Conservation (phyloP, 2,888 invertebrate genomes). For the Drosophila cracens region DNA sequence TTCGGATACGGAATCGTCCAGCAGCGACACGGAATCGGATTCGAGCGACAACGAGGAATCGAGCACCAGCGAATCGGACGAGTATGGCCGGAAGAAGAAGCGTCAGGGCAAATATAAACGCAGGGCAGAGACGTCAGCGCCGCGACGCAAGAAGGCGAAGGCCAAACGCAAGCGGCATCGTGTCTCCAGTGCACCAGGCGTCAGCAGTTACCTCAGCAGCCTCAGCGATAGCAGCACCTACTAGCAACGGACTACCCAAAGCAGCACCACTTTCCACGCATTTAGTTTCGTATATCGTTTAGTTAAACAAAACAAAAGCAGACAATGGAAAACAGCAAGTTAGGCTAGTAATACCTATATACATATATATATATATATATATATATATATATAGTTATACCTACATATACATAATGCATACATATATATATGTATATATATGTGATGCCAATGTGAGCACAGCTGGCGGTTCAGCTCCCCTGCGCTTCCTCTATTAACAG, state of each 20-base stretch:
- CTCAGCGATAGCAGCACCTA: conserved; percentile 78
- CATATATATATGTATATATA: conserved; percentile 2
- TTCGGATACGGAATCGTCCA: conserved; percentile 37
- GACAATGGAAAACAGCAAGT: conserved; percentile 15
- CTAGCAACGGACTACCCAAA: conserved; percentile 56
- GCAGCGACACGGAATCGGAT: conserved; percentile 72
- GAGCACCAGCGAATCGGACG: conserved; percentile 82
- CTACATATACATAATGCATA: conserved; percentile 5
- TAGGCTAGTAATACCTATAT: conserved; percentile 45
- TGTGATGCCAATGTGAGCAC: conserved; percentile 35
- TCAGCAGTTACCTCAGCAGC: conserved; percentile 72
- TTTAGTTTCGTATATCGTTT: conserved; percentile 38
- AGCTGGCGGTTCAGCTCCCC: conserved; percentile 22
- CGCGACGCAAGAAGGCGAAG: conserved; percentile 81
- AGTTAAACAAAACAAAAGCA: conserved; percentile 26
- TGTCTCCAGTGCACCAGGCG: conserved; percentile 71
- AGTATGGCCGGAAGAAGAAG: conserved; percentile 81
- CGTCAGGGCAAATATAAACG: conserved; percentile 83
- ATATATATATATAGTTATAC: conserved; percentile 5
- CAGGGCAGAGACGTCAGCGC: conserved; percentile 74
- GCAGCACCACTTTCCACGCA: conserved; percentile 49
- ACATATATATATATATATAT: not conserved
- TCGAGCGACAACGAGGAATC: conserved; percentile 84
- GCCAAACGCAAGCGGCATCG: conserved; percentile 81
- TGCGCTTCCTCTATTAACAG: conserved; percentile 46